Evolutionary conservation across 2,888 invertebrate genomes (phyloP), one percentile per base, ranked within the genome.

Genomic region (Ochropleura plecta): DNA sequence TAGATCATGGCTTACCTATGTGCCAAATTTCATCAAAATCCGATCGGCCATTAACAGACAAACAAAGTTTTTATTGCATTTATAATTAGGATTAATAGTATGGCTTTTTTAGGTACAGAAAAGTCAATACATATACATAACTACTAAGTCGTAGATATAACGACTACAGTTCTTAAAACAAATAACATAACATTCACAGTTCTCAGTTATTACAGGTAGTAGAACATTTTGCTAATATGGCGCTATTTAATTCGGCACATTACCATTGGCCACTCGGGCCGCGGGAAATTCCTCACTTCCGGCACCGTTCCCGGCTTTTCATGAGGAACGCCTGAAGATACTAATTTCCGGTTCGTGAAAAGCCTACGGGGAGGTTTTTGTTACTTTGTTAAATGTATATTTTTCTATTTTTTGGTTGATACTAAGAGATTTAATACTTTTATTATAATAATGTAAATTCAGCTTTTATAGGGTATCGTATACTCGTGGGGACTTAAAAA

Each of bases 251-350:
- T 91, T 90, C 86, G 79, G 88, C 71, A 85, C 80, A 86, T 84
- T 86, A 84, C 87, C 88, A 83, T 84, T 86, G 88, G 84, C 88
- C 89, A 91, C 91, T 92, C 86, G 88, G 86, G 86, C 80, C 77
- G 78, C 86, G 88, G 92, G 93, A 92, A 93, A 93, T 92, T 90
- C 91, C 88, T 91, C 89, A 88, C 91, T 90, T 93, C 93, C 93
- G 91, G 87, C 72, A 82, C 78, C 85, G 88, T 82, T 87, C 80
- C 81, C 83, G 83, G 87, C 87, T 88, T 89, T 91, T 90, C 88
- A 88, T 85, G 87, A 86, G 88, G 86, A 90, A 88, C 88, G 89
- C 88, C 90, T 90, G 89, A 91, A 92, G 91, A 91, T 90, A 92
- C 93, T 92, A 92, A 93, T 93, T 93, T 93, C 93, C 93, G 92